Percentiles rank a stretch among this genome's conserved stretches.
phyloP scores from a whole-genome alignment of 2,113 vertebrate genomes.

The Sigmodon hispidus region DNA sequence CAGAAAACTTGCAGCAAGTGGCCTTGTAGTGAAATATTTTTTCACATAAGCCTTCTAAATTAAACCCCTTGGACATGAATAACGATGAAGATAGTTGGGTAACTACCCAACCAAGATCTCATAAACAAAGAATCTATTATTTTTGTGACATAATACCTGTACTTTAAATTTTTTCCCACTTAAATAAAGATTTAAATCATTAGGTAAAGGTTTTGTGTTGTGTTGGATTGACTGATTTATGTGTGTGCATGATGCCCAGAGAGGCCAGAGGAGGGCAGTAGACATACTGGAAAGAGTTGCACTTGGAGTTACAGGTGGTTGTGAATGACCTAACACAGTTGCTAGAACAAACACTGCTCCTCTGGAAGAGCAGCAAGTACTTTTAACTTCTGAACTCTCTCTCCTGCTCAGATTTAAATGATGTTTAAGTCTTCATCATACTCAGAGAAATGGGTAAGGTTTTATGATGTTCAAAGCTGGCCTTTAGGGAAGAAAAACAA shows the following conservation, averaged over 20 bases:
- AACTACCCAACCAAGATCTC: conserved; percentile 59
- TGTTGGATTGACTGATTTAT: background rate
- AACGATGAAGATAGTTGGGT: conserved; percentile 49
- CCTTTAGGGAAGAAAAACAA: background rate
- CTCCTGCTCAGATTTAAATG: background rate
- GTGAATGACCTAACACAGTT: background rate
- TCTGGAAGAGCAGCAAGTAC: background rate
- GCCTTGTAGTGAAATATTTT: conserved; percentile 41
- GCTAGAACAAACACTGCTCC: too few species aligned
- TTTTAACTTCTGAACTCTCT: background rate
- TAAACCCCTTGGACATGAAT: conserved; percentile 51
- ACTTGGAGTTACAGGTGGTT: background rate
- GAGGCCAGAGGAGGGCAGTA: background rate
- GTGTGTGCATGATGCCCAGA: background rate
- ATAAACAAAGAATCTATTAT: conserved; percentile 27
- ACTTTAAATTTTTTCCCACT: background rate
- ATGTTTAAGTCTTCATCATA: background rate
- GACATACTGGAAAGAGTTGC: background rate
- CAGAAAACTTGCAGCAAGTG: conserved; percentile 58
- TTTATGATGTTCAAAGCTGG: background rate
- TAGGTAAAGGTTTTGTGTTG: background rate
- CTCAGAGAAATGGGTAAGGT: background rate
- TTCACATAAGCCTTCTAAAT: background rate
- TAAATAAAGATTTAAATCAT: background rate
- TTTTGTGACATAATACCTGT: conserved; percentile 26